phyloP scores from a whole-genome alignment of 2,888 invertebrate genomes.

The Agrotis exclamationis region DNA sequence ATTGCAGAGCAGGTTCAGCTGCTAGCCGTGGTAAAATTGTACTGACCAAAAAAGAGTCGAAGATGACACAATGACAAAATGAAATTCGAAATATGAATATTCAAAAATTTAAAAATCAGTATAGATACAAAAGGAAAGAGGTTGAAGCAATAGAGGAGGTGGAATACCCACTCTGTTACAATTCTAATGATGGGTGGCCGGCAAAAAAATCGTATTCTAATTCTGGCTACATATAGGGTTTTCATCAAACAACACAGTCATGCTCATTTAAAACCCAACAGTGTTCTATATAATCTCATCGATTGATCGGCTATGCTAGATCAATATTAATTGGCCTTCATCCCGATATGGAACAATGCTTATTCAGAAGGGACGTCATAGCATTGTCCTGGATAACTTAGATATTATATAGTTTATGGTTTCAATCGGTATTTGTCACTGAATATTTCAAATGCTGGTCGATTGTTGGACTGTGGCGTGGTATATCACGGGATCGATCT shows the following conservation, averaged over 20 bases:
- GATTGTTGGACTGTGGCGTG: too few species aligned
- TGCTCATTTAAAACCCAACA: background rate
- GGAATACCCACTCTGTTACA: too few species aligned
- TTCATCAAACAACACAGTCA: background rate
- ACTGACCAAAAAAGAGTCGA: too few species aligned
- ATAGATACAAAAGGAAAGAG: too few species aligned
- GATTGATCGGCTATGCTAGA: slow-evolving; percentile 20
- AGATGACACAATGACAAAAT: too few species aligned
- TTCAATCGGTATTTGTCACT: background rate
- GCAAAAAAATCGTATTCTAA: background rate
- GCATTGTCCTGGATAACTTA: slow-evolving; percentile 30
- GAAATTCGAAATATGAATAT: too few species aligned
- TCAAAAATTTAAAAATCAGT: too few species aligned
- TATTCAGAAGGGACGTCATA: slow-evolving; percentile 19
- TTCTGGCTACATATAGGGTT: background rate
- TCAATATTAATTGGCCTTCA: slow-evolving; percentile 5
- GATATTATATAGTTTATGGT: background rate
- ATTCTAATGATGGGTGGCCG: too few species aligned
- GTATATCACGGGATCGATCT: too few species aligned
- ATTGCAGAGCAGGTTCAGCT: too few species aligned
- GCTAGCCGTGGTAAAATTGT: too few species aligned
- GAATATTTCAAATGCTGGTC: background rate
- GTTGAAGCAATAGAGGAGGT: too few species aligned
- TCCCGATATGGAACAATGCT: slow-evolving; percentile 34
- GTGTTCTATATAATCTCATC: background rate